A percentile compares a stretch with the other conserved stretches of the same genome.
Conservation (phyloP, 2,113 vertebrate genomes). For the Tragelaphus buxtoni region DNA sequence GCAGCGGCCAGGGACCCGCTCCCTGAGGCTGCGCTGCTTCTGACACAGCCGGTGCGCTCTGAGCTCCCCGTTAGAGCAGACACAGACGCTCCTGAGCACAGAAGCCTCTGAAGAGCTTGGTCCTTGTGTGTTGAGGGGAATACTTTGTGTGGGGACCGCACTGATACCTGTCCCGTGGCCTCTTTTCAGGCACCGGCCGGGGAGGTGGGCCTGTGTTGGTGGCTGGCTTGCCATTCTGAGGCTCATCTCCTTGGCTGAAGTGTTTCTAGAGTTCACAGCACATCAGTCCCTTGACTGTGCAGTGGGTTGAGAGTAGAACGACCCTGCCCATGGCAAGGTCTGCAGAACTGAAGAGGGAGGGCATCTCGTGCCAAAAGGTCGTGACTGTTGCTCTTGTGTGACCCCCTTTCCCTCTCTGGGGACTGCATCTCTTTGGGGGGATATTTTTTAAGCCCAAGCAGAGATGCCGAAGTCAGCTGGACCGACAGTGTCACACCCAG, state of each 20-base stretch:
- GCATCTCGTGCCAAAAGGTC: fast-evolving
- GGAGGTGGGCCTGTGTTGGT: not conserved
- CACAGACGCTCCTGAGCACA: no score
- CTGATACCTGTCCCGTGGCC: not conserved
- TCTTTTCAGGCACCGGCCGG: not conserved
- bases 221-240: not conserved
- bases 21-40: not conserved
- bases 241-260: not conserved
- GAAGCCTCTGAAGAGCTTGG: not conserved
- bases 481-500: fast-evolving
- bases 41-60: fast-evolving
- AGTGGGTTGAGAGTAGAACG: fast-evolving
- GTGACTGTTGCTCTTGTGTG: no score
- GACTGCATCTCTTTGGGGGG: not conserved
- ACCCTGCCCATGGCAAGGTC: not conserved
- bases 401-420: no score
- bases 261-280: not conserved
- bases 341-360: not conserved
- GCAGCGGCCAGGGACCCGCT: fast-evolving
- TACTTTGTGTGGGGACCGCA: not conserved
- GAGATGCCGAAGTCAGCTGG: not conserved
- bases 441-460: not conserved
- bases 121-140: not conserved
- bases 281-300: fast-evolving
- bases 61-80: not conserved